Percentiles rank a stretch among this genome's conserved stretches.
These are phyloP conservation scores for Pipistrellus kuhlii DNA, from an alignment of 2,797 vertebrate genomes.

Conservation along the genomic window DNA sequence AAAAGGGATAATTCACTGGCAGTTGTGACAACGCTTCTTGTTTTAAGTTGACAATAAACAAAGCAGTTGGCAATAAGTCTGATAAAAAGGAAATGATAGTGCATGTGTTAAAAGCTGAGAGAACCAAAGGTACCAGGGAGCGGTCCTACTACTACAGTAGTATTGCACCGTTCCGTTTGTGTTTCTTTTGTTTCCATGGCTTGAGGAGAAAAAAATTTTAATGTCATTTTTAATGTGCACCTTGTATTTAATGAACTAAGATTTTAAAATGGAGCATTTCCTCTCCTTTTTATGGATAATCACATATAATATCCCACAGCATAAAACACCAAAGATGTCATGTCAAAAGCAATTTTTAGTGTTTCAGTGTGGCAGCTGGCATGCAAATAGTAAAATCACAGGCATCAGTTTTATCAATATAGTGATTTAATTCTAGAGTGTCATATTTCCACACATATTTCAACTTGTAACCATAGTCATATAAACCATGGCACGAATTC, in stretches of 20 bases:
- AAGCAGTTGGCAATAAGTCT: not conserved
- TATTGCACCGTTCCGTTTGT: not conserved
- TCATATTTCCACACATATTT: not conserved
- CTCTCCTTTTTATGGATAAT: not conserved
- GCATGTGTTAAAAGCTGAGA: not conserved
- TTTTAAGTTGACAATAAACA: not conserved
- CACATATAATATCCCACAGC: not conserved
- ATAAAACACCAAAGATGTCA: not conserved
- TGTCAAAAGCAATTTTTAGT: slow-evolving; percentile 1
- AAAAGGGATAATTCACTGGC: not conserved
- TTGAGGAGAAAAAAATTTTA: not conserved
- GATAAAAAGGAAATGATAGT: not conserved
- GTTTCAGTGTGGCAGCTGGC: not conserved
- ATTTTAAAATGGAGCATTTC: not conserved
- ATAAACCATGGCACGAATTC: not conserved
- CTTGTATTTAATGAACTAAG: not conserved
- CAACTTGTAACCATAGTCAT: not conserved
- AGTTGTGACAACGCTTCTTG: not conserved
- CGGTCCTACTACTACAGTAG: no score
- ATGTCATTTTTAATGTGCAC: not conserved
- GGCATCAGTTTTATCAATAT: not conserved
- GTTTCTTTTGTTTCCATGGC: not conserved
- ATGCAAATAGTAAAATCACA: not conserved
- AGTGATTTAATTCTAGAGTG: slow-evolving; percentile 25
- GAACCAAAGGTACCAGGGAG: not conserved